Evolutionary conservation across 2,113 vertebrate species (phyloP), one percentile per base, ranked within the genome.

Genomic region (Gallinago media): DNA sequence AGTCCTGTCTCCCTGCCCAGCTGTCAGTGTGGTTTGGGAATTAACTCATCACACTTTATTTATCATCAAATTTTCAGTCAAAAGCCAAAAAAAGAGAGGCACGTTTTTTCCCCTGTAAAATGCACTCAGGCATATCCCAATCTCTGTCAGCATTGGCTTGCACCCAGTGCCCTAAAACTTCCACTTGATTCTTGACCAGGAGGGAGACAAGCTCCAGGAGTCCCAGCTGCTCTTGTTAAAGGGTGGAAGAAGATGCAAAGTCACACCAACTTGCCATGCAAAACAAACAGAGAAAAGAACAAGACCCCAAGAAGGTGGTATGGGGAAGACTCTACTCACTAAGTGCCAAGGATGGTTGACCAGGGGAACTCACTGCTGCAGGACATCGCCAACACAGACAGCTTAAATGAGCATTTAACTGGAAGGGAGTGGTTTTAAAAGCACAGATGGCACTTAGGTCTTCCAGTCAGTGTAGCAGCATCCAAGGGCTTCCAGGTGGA

Each of bases 31-130:
- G 62, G 55, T 92, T 92, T 91, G 52, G 70, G 92, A 94, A 94
- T 91, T 92, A 96, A 92, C 58, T 76, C 76, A 92, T 92, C 82
- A 91, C 59, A 29, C 79, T 87, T 95, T 94, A 96, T 90, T 94
- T 88, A 95, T 71, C 95, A 93, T 34, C 74, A 91, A 70, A 81
- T 70, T 84, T 91, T 93, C 88, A 94, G 86, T 63, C 86, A 95
- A 95, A 62, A 84, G 62, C 40, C 81, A 92, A 82, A 94, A 94
- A 63, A 12, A 79, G 67, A 96, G 71, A 86, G 29, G 66, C 32
- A 89, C 42, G 82, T 71, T 92, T 92, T 97, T 65, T 46, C 36
- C 34, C 40, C 78, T 74, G n/a, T 44, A 92, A 94, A 94, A 92
- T 76, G 32, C 71, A 63, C 36, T 95, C 88, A 67, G 44, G 6